Evolutionary conservation across 2,888 invertebrate species (phyloP), one percentile per base, ranked within the genome.

Genomic region (Arctia plantaginis): DNA sequence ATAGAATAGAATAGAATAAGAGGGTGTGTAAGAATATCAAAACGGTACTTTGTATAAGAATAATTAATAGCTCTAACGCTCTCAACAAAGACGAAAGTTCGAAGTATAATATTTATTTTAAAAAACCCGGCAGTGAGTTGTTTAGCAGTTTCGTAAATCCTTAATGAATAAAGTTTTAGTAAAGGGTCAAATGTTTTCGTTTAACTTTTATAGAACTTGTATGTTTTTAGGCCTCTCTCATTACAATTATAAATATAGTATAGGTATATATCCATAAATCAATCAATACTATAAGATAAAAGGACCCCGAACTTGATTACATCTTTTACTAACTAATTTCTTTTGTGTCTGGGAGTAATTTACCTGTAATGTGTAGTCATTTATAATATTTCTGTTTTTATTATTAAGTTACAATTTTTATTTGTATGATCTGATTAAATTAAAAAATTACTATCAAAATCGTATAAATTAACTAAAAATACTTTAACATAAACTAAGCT

Each of bases 181-280:
- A 44, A 67, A 33, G 20, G 67, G 67, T 47, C 44, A 13, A 41
- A 67, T 20, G 30, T 44, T 67, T 27, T 67, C 20, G 27, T 44
- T 41, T 44, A 30, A 44, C 62, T 67, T 44, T 66, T 67, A 44
- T 67, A 20, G 66, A 30, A 66, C 27, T 44, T 44, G 66, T 41
- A n/a, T 66, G 66, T 67, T 67, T 41, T n/a, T n/a, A n/a, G n/a
- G n/a, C n/a, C 64, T 44, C 27, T 64, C 64, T 2, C 20, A 20
- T 20, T 33, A 64, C 20, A 64, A 33, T 20, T 30, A 62, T 39
- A 33, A 64, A 33, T 33, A 10, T 35, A 10, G 65, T 65, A 23
- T 65, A n/a, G 23, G 41, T 13, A 41, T 64, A 33, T 10, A 23
- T 35, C 23, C 13, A n/a, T n/a, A 13, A 66, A n/a, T 47, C 0